phyloP scores from a whole-genome alignment of 2,113 vertebrate genomes.

The Psittacus erithacus region DNA sequence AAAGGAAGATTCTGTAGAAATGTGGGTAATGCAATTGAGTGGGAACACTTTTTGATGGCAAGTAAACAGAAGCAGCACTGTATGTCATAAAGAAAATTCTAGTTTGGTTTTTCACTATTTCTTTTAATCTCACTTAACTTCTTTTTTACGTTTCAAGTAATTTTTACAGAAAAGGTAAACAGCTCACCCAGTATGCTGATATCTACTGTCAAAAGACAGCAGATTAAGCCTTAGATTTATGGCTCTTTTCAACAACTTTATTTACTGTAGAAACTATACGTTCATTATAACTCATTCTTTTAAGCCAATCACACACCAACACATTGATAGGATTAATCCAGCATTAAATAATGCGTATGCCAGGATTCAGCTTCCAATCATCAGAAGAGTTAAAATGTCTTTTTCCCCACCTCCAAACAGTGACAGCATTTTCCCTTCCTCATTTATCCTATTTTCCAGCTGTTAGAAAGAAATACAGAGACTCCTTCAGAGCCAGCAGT shows the following conservation, averaged over 20 bases:
- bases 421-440: not conserved
- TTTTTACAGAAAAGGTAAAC: not conserved
- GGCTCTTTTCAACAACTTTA: not conserved
- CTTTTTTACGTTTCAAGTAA: not conserved
- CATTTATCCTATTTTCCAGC: constrained; percentile 36
- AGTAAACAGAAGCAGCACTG: not conserved
- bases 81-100: not conserved
- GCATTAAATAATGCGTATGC: not conserved
- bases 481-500: constrained; percentile 36
- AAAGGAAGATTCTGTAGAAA: not conserved
- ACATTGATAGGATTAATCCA: not conserved
- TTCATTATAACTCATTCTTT: not conserved
- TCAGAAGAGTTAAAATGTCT: not conserved
- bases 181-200: not conserved
- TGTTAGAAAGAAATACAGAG: constrained; percentile 41
- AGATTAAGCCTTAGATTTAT: not conserved
- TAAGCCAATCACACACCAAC: not conserved
- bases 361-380: not conserved
- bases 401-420: not conserved
- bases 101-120: not conserved
- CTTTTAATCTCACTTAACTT: not conserved
- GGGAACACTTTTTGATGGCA: not conserved
- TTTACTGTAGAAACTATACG: not conserved
- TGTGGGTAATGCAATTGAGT: not conserved
- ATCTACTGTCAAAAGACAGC: not conserved